Conservation (phyloP, 2,113 vertebrate genomes). For the Struthidea cinerea region DNA sequence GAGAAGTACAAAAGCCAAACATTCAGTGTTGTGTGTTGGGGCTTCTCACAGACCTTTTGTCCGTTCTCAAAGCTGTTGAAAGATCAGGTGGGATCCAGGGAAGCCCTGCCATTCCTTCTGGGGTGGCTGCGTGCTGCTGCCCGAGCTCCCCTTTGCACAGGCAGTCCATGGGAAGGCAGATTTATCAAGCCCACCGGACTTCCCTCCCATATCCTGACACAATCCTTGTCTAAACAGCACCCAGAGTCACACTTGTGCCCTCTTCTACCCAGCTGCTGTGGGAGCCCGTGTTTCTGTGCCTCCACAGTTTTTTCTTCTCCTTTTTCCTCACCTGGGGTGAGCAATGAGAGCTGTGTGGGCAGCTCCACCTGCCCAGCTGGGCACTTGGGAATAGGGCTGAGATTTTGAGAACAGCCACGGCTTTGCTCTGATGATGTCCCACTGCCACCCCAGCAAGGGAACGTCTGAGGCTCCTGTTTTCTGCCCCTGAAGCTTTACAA, state of each 20-base stretch:
- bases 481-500: neutral
- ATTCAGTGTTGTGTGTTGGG: neutral
- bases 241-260: neutral
- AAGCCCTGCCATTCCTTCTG: neutral
- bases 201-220: neutral
- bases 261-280: neutral
- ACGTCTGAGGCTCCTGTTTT: rapidly evolving
- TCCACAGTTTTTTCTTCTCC: neutral
- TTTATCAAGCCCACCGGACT: neutral
- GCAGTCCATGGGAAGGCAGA: rapidly evolving
- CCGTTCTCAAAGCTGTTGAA: neutral
- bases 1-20: neutral
- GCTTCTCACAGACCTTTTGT: neutral
- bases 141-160: neutral
- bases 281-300: neutral
- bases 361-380: too few relatives aligned
- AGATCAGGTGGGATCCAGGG: rapidly evolving
- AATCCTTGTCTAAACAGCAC: neutral
- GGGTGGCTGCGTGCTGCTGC: neutral
- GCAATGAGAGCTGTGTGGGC: too few relatives aligned
- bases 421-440: neutral
- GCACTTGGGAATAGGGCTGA: neutral
- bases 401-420: rapidly evolving
- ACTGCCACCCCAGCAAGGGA: rapidly evolving
- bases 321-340: neutral